Base-by-base conservation (phyloP, 2,797 vertebrate genomes). In the Paramormyrops hopkinsi region DNA sequence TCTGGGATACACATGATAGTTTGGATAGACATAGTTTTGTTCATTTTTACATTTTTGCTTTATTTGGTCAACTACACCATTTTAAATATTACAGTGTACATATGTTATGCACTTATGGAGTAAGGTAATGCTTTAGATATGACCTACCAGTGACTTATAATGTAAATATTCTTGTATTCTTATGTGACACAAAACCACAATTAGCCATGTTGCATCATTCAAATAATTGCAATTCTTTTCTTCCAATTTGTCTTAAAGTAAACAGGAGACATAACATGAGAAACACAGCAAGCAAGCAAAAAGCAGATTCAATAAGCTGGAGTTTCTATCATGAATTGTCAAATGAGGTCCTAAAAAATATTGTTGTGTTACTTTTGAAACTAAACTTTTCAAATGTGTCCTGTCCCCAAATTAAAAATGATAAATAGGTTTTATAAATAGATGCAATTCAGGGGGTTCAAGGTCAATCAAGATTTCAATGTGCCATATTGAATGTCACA, bases 381-480 rank as follows among this genome's bases (percentile, higher is more conserved):
- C 19, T 17, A 25, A 46, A 46, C 41, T 46, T 82, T 82, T n/a
- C 76, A 82, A 82, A 82, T 82, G 41, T 54, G 37, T 89, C n/a
- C n/a, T 50, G 88, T 22, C n/a, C 22, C 56, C 88, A 62, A 59
- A 54, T 44, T 83, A 84, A 89, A 89, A 59, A 83, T 62, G 53
- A 84, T 22, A 46, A 83, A 51, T 7, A 51, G 46, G 48, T 53
- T 82, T 25, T 85, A 89, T 84, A 89, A 89, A 89, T 65, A 84
- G 79, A 84, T 48, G 54, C 41, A 89, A 46, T 62, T 25, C 44
- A 9, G n/a, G 11, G 41, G 46, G 53, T 29, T 53, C 54, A 83
- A 54, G 76, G 46, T 54, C 69, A 62, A 50, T 56, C 88, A n/a
- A 51, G 76, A 59, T 44, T 48, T 54, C 50, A 53, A 25, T 41